These are phyloP conservation scores for Lydus trimaculatus DNA, from an alignment of 2,888 invertebrate genomes.

Conservation along the genomic window DNA sequence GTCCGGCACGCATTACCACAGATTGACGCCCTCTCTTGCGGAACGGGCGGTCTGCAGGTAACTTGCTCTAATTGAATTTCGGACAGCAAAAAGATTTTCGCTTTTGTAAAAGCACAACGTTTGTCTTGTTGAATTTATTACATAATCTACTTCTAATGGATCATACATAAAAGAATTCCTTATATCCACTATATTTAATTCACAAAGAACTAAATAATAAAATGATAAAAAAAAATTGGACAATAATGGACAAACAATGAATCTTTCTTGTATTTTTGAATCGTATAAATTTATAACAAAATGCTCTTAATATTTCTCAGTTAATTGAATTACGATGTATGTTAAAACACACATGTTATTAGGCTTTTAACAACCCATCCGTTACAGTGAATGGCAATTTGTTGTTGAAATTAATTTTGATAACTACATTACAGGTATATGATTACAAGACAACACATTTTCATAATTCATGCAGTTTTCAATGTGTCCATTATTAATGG, in stretches of 20 bases:
- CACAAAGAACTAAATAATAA: background rate
- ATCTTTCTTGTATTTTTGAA: background rate
- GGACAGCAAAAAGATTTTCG: conserved; percentile 28
- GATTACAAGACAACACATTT: conserved; percentile 40
- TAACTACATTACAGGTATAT: conserved; percentile 36
- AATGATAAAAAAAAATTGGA: conserved; percentile 11
- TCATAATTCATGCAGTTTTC: conserved; percentile 36
- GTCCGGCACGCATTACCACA: conserved; percentile 41
- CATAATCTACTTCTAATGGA: conserved; percentile 12
- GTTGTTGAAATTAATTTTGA: conserved; percentile 52
- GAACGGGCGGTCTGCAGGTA: conserved; percentile 21
- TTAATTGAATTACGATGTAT: conserved; percentile 53
- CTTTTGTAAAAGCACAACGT: conserved; percentile 20
- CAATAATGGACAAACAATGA: background rate
- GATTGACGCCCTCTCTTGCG: conserved; percentile 31
- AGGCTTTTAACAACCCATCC: conserved; percentile 54
- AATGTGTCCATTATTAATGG: conserved; percentile 34
- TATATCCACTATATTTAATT: background rate
- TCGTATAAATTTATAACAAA: conserved; percentile 49
- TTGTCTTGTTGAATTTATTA: conserved; percentile 19
- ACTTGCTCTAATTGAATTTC: conserved; percentile 31
- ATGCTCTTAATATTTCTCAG: conserved; percentile 54
- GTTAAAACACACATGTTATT: conserved; percentile 52
- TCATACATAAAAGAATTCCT: conserved; percentile 6
- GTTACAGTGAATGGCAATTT: conserved; percentile 50